A percentile compares a stretch with the other conserved stretches of the same genome.
Conservation (phyloP, 2,797 vertebrate species). For the Myoxocephalus aenaeus region DNA sequence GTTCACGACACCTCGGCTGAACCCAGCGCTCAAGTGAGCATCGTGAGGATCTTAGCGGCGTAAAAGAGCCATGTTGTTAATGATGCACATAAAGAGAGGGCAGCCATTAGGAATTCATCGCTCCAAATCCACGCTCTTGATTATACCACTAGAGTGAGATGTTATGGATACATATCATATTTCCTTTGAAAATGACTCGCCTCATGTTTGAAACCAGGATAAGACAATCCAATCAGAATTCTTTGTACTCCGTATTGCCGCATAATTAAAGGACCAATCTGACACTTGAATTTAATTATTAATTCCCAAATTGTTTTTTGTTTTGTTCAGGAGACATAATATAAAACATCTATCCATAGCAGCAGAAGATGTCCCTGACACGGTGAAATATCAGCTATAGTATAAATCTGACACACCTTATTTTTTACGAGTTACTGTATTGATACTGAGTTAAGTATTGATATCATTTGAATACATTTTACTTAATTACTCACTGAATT, state of each 20-base stretch:
- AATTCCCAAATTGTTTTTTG: too few species aligned
- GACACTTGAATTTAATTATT: too few species aligned
- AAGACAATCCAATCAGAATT: not conserved
- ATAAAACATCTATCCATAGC: not conserved
- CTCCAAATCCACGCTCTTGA: not conserved
- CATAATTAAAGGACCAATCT: too few species aligned
- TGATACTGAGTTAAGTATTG: not conserved
- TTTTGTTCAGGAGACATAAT: too few species aligned
- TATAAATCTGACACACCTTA: not conserved
- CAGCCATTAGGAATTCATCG: not conserved
- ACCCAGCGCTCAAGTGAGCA: not conserved
- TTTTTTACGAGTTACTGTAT: not conserved
- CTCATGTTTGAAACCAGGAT: not conserved
- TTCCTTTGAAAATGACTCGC: not conserved
- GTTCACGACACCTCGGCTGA: slow-evolving; percentile 29
- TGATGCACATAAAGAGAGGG: slow-evolving; percentile 12
- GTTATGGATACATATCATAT: slow-evolving; percentile 10
- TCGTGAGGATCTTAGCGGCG: not conserved
- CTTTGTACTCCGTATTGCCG: too few species aligned
- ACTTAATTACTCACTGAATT: not conserved
- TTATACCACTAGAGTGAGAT: not conserved
- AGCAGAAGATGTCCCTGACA: not conserved
- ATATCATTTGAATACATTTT: not conserved
- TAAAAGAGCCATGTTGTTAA: slow-evolving; percentile 17
- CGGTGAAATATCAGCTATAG: not conserved